These are phyloP conservation scores for Philhelius pedissequus DNA, from an alignment of 2,888 invertebrate genomes.

Conservation along the genomic window DNA sequence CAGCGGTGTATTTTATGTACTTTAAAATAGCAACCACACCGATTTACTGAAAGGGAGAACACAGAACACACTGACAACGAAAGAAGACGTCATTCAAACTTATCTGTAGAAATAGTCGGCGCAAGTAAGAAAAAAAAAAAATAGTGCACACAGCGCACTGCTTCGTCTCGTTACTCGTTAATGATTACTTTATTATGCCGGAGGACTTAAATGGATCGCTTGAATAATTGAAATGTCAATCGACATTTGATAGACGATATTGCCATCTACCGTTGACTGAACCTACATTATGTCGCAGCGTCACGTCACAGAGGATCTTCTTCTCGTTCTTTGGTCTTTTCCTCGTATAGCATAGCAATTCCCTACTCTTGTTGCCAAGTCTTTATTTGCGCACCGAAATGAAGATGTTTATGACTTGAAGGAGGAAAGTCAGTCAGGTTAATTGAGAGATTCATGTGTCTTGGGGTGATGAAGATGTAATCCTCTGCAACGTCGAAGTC, in stretches of 20 bases:
- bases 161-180: conserved; percentile 31
- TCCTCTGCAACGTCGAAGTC: conserved; percentile 55
- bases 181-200: conserved; percentile 59
- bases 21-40: conserved; percentile 24
- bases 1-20: conserved; percentile 15
- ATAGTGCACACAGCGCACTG: background rate
- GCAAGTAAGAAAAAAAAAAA: background rate
- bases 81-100: conserved; percentile 21
- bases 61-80: conserved; percentile 9
- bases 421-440: conserved; percentile 66
- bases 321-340: conserved; percentile 8
- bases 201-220: conserved; percentile 67
- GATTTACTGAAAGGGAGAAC: conserved; percentile 28
- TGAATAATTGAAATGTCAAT: conserved; percentile 68
- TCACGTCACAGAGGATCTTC: conserved; percentile 57
- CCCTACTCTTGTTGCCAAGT: background rate
- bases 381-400: conserved; percentile 12
- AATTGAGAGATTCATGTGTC: conserved; percentile 67
- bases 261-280: conserved; percentile 67
- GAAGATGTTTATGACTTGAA: conserved; percentile 63
- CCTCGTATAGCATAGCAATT: background rate
- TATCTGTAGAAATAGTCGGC: background rate
- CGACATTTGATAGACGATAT: conserved; percentile 66
- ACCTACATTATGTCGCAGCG: conserved; percentile 66
- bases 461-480: conserved; percentile 59